A percentile compares a stretch with the other conserved stretches of the same genome.
phyloP scores from a whole-genome alignment of 2,888 invertebrate species.

The Cantharis rustica region DNA sequence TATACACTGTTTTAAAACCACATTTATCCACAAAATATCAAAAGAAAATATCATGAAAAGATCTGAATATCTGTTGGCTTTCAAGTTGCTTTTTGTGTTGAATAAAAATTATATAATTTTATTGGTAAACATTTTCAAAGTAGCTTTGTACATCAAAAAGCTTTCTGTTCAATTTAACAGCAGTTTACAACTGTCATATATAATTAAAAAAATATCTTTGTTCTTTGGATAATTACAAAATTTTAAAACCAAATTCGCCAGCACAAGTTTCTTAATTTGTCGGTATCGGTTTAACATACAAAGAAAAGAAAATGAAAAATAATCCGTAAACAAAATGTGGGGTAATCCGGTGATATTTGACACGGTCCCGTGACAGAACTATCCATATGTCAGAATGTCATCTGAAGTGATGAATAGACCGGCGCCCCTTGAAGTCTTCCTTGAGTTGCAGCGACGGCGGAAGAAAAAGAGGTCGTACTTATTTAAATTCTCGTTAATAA shows the following conservation, averaged over 20 bases:
- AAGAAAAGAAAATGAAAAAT: conserved; percentile 6
- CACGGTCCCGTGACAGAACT: conserved; percentile 32
- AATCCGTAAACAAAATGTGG: conserved; percentile 20
- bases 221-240: neutral
- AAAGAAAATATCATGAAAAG: too few species aligned
- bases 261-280: neutral
- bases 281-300: neutral
- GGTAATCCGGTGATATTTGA: conserved; percentile 33
- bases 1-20: too few species aligned
- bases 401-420: conserved; percentile 27
- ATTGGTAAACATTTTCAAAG: neutral
- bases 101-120: neutral
- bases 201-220: neutral
- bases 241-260: neutral
- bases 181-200: neutral
- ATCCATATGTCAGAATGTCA: conserved; percentile 36
- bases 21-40: too few species aligned
- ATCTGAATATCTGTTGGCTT: too few species aligned
- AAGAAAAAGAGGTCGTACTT: conserved; percentile 19
- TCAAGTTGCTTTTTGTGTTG: neutral
- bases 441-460: conserved; percentile 16
- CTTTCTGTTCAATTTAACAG: neutral
- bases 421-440: conserved; percentile 28
- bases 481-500: conserved; percentile 28
- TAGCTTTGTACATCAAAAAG: neutral